Base-by-base conservation (phyloP, 1,140 invertebrate species). In the Dendroctonus valens region DNA sequence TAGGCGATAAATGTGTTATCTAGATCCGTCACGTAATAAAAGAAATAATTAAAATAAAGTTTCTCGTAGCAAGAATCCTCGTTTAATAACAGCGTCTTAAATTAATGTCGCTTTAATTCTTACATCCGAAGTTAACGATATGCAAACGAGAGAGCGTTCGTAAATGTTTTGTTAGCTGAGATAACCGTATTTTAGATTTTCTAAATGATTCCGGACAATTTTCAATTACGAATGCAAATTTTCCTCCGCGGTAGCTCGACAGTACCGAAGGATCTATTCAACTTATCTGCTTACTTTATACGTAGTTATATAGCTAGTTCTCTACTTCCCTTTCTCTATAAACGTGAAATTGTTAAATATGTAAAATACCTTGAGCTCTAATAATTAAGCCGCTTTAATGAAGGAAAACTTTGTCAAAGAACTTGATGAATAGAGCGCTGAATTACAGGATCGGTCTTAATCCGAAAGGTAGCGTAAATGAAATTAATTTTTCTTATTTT, bases 191-290 rank as follows among this genome's bases (percentile, higher is more conserved):
- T 65, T 48, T 54, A 57, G 54, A 62, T 62, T 67, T 70, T 61
- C 48, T 60, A 66, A 70, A 70, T 64, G 53, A 69, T 60, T 58
- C 40, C 59, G 44, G 68, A 59, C 64, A 58, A 69, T 69, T 69
- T 61, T 69, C 59, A 69, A 67, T 69, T 69, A 67, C 55, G 58
- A 59, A 70, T 70, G 65, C 69, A 70, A 67, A 70, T 70, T 67
- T 69, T 57, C 59, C 41, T 41, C 40, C 26, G 61, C 49, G 49
- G 59, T 53, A 51, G 41, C 50, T 51, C 55, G 54, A 59, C 38
- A n/a, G 37, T 26, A 49, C 42, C 64, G n/a, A 40, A 52, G 48
- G 42, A 59, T 59, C 55, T 52, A 59, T 66, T 66, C 64, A 50
- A 65, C 62, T 65, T 57, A 65, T 54, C 52, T 65, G 55, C 64